Percentiles rank a stretch among this genome's conserved stretches.
Conservation (phyloP, 2,888 invertebrate species). For the Tipula lateralis region DNA sequence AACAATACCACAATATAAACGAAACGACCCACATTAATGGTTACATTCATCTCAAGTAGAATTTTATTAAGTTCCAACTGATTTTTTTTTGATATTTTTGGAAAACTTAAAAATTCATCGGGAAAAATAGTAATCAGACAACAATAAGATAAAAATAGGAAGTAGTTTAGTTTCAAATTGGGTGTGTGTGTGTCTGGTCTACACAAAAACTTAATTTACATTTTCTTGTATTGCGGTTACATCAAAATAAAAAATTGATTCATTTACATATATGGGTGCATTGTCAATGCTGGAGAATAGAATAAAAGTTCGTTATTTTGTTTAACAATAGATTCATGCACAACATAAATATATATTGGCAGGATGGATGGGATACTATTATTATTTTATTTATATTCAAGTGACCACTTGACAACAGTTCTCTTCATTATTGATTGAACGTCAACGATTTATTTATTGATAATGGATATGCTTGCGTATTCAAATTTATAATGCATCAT, state of each 20-base stretch:
- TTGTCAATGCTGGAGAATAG: background rate
- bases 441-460: background rate
- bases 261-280: conserved; percentile 20
- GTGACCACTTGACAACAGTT: conserved; percentile 19
- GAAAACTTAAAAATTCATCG: background rate
- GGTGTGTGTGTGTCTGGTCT: background rate
- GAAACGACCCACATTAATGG: conserved; percentile 24
- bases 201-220: conserved; percentile 11
- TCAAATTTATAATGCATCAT: background rate
- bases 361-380: background rate
- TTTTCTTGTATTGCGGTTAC: background rate
- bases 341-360: background rate
- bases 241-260: background rate
- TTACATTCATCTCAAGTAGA: conserved; percentile 24
- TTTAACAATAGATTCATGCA: background rate
- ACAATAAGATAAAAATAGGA: conserved; percentile 19
- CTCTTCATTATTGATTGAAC: background rate
- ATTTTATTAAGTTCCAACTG: conserved; percentile 9
- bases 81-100: background rate
- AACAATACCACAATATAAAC: background rate
- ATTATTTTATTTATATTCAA: background rate
- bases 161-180: conserved; percentile 3
- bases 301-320: background rate
- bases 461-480: background rate
- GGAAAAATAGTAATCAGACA: background rate